Percentiles rank a stretch among this genome's conserved stretches.
phyloP scores from a whole-genome alignment of 1,140 invertebrate genomes.

The Leptoteleia sp. region DNA sequence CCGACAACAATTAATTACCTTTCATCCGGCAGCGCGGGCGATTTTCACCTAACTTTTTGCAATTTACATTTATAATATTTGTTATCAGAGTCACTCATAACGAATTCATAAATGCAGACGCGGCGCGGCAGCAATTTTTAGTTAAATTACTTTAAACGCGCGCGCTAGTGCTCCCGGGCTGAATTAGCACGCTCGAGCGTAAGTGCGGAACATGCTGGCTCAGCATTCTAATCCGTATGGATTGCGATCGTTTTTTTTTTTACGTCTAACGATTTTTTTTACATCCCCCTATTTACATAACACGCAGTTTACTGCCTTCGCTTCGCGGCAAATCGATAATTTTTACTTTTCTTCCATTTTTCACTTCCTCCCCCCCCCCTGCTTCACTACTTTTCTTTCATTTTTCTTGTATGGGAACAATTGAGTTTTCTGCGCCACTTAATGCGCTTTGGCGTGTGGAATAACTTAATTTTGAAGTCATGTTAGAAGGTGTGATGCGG shows the following conservation, averaged over 20 bases:
- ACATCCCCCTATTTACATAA: conserved; percentile 16
- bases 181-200: conserved; percentile 22
- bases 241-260: conserved; percentile 18
- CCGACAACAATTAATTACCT: no score
- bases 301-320: neutral
- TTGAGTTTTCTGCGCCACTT: no score
- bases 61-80: no score
- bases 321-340: conserved; percentile 29
- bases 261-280: no score
- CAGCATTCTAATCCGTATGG: conserved; percentile 9
- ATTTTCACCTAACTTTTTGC: no score
- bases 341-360: conserved; percentile 5
- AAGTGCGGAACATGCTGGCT: conserved; percentile 5
- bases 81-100: no score
- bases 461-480: no score
- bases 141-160: conserved; percentile 12
- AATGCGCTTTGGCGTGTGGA: no score
- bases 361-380: no score
- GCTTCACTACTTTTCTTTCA: neutral
- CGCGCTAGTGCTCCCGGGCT: conserved; percentile 2
- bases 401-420: conserved; percentile 5
- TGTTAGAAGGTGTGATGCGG: no score
- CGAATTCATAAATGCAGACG: no score
- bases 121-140: conserved; percentile 8
- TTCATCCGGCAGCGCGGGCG: no score